Evolutionary conservation across 1,140 invertebrate species (phyloP), one percentile per base, ranked within the genome.

Genomic region (Halictus rubicundus): DNA sequence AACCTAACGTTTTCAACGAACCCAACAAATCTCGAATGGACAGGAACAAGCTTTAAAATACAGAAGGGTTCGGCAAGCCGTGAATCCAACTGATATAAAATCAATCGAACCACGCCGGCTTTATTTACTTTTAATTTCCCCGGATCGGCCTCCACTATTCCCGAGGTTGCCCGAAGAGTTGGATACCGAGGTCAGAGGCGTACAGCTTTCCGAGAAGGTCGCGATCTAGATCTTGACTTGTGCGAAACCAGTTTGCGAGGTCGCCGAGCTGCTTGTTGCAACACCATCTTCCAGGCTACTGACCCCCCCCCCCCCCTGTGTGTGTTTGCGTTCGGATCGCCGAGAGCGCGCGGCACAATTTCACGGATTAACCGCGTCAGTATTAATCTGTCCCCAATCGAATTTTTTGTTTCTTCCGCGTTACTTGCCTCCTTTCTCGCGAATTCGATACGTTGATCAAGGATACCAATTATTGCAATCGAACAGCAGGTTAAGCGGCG

Each of bases 141-240:
- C 1, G 21, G 23, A 8, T 27, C 52, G 37, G 25, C 16, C 10
- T 27, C 21, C 14, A 27, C 21, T 49, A 49, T 52, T 52, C 6
- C 27, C 27, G 46, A 54, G 68, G 46, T 32, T 32, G 68, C 5
- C 1, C 49, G 16, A 10, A 37, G n/a, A 57, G 19, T 64, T n/a
- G 46, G n/a, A 37, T 39, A 1, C 32, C 68, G 69, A 73, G 77
- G 69, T 60, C 77, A 57, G 61, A 25, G 5, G 9, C 46, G 57
- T 27, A 79, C 69, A 66, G 73, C 54, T 63, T 46, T 63, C 23
- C 59, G 59, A 74, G 76, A 86, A 86, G 85, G 85, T 83, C 85
- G 76, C 84, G 85, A 87, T 87, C 85, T 84, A 86, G 85, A 87
- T 87, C 84, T 86, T 87, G 85, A 87, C 81, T 86, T 83, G 78